Evolutionary conservation across 1,140 invertebrate genomes (phyloP), one percentile per base, ranked within the genome.

Genomic region (Ostrea edulis): DNA sequence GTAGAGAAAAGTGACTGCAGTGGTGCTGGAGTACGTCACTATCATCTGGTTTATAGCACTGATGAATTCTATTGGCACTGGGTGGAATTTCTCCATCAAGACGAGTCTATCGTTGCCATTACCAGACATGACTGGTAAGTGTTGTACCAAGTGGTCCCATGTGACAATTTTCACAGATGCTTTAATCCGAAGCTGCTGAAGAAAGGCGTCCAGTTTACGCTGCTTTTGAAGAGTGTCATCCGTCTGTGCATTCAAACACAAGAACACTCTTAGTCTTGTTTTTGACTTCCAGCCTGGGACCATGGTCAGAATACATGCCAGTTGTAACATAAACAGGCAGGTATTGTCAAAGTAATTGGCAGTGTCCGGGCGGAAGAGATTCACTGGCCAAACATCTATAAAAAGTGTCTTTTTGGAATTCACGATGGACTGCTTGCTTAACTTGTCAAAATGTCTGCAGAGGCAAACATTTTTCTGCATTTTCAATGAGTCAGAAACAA

Each of bases 261-360:
- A 96, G 93, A 98, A 98, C 22, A 99, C 97, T 58, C 98, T 96
- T 52, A 99, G 95, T 29, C 96, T 96, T 62, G 98, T 96, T 90
- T 97, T 97, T 91, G 97, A 86, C 85, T 93, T 93, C 94, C 95
- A 95, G 9, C 86, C 90, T 68, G 90, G 94, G 81, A 94, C 94
- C 97, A 99, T 99, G 92, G 98, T 97, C 22, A 99, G 96, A 87
- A 99, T 99, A 92, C 98, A 99, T 1, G 98, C 98, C 82, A 99
- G 94, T 95, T 99, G 99, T 92, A 99, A 96, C 96, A 99, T 97
- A 95, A 99, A 99, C 83, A 99, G 95, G 88, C 95, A 96, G 51
- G 95, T 90, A 97, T 98, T 65, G 97, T 98, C 91, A 97, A 95
- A 94, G 85, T 92, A 94, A 83, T 91, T 94, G 12, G 93, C 92